Conservation (phyloP, 2,888 invertebrate genomes). For the Phyto melanocephala region DNA sequence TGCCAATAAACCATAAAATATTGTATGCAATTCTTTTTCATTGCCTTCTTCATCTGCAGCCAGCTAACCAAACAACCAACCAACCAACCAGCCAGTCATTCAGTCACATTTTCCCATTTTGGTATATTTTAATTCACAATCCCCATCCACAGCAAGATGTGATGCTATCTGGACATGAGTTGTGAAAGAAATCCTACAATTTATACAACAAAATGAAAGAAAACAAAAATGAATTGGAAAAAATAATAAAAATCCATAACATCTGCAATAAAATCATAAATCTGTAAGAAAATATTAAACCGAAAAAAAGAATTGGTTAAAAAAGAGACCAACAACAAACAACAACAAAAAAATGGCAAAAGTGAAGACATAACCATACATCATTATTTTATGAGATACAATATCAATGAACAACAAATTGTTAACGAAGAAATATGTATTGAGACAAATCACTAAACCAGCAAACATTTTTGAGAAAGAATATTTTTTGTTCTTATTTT, state of each 20-base stretch:
- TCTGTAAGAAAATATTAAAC: conserved; percentile 52
- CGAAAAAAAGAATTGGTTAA: conserved; percentile 3
- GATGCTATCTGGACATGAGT: conserved; percentile 46
- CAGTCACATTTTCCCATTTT: conserved; percentile 6
- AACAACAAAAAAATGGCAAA: conserved; percentile 30
- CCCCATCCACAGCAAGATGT: conserved; percentile 6
- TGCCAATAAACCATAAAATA: conserved; percentile 60
- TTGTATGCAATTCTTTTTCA: conserved; percentile 50
- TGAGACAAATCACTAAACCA: neutral
- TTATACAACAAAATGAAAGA: neutral
- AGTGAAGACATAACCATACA: conserved; percentile 65
- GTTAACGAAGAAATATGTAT: conserved; percentile 38
- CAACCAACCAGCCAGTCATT: neutral
- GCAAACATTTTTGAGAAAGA: neutral
- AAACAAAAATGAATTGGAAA: conserved; percentile 10
- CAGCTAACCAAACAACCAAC: neutral
- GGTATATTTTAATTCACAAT: conserved; percentile 29
- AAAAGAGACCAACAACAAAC: neutral
- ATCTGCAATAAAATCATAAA: conserved; percentile 66
- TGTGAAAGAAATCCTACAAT: conserved; percentile 28
- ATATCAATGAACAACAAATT: conserved; percentile 64
- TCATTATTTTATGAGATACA: conserved; percentile 65
- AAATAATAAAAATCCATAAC: conserved; percentile 63
- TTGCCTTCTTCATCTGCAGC: neutral
- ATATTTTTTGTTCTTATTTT: no score